Conservation (phyloP, 2,797 vertebrate genomes). For the Parambassis ranga region DNA sequence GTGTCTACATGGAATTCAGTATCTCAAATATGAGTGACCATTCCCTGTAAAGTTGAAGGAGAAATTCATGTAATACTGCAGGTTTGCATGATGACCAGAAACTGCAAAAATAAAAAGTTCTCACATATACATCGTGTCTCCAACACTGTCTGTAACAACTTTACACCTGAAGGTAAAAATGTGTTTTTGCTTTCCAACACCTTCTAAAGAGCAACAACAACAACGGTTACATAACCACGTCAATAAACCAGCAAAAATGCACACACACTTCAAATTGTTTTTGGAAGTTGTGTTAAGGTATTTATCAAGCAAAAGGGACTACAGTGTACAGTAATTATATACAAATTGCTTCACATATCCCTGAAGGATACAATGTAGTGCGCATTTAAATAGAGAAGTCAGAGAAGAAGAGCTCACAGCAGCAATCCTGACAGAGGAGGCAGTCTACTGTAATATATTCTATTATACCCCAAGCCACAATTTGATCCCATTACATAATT, state of each 20-base stretch:
- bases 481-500: constrained; percentile 63
- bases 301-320: constrained; percentile 34
- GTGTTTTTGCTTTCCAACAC: neutral
- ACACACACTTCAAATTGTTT: constrained; percentile 14
- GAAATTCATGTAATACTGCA: too few species aligned
- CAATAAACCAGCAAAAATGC: neutral
- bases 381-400: constrained; percentile 38
- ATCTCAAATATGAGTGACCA: too few species aligned
- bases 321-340: constrained; percentile 47
- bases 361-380: constrained; percentile 12
- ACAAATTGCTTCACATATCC: constrained; percentile 45
- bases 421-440: constrained; percentile 35
- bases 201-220: neutral
- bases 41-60: too few species aligned
- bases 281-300: constrained; percentile 21
- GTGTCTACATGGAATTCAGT: too few species aligned
- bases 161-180: constrained; percentile 16
- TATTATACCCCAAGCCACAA: constrained; percentile 59
- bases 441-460: constrained; percentile 49
- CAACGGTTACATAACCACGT: constrained; percentile 14
- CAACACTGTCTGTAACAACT: constrained; percentile 2
- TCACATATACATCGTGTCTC: neutral
- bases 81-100: too few species aligned
- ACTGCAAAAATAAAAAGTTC: neutral
- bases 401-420: constrained; percentile 31